Evolutionary conservation across 2,888 invertebrate species (phyloP), one percentile per base, ranked within the genome.

Genomic region (Volucella inanis): DNA sequence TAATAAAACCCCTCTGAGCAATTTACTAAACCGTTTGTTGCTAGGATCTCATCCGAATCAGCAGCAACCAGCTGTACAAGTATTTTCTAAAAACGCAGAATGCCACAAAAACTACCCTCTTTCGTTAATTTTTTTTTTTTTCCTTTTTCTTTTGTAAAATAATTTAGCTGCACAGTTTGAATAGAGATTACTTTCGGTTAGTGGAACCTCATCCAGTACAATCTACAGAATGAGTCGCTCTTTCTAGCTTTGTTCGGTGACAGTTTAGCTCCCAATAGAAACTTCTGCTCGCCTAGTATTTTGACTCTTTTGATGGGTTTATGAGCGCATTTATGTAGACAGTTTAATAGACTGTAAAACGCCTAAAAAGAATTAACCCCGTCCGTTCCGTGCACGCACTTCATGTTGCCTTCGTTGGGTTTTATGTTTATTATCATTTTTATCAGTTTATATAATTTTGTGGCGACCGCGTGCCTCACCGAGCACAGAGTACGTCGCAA

Each of bases 241-340:
- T 43, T 12, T 14, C 22, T 43, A n/a, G 47, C 3, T 11, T 11
- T 52, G 22, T 10, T 55, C 14, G 86, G 82, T 88, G 89, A 88
- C 89, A 89, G 87, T 75, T 39, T 59, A 79, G 81, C 87, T 65
- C 50, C 88, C 70, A 87, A 64, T 89, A 65, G 22, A 15, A 76
- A 86, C 88, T 88, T 64, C 90, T 90, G 90, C 8, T 88, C 87
- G 84, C 90, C 90, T 90, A 90, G 88, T 90, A 89, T 87, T 90
- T 90, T 89, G 88, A 89, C 89, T 90, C 89, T 90, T 90, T 90
- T 90, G 90, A 90, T 89, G 90, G 89, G 90, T 90, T 90, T 90
- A 90, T 88, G 90, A 90, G 90, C 88, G 88, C 89, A 89, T 89
- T 88, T 88, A 88, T 89, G 79, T 89, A 89, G 90, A 90, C 90